Evolutionary conservation across 2,888 invertebrate genomes (phyloP), one percentile per base, ranked within the genome.

Genomic region (Andrena praecox): DNA sequence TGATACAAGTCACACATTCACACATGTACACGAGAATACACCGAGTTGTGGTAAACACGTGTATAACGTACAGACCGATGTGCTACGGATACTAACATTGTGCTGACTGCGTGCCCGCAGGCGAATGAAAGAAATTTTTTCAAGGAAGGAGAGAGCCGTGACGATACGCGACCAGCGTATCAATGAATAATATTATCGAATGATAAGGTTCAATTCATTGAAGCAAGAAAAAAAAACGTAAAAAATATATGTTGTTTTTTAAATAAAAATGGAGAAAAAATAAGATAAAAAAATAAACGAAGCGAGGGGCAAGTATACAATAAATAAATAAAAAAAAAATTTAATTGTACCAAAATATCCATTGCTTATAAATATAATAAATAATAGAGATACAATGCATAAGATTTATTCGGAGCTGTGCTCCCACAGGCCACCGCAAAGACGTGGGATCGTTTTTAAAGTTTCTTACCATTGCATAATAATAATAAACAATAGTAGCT

Each of bases 401-500:
- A 93, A 93, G 91, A 93, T 93, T 93, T 93, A 93, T 92, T 93
- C 93, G 93, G 93, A 93, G 93, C 93, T 93, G 93, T 93, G 93
- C 93, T 93, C 92, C 91, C 91, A 91, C 90, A 89, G 92, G 91
- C 91, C 91, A 93, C 91, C 86, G 89, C 87, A 91, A 90, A 79
- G 91, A 90, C 91, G 92, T 92, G 93, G 93, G 92, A 91, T 91
- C 91, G 93, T 93, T 93, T 93, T 93, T 92, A 93, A 90, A 90
- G 92, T 93, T 93, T 93, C 93, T 93, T 93, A 93, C 93, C 91
- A 92, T 93, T 92, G 93, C 93, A 93, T 93, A 93, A 93, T 92
- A 91, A 86, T 83, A 77, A 84, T 85, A 87, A 93, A 92, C 92
- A 84, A 86, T 86, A 87, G 86, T 89, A 87, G 85, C 72, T 82